These are phyloP conservation scores for Alviniconcha strummeri DNA, from an alignment of 2,888 invertebrate genomes.

Conservation along the genomic window DNA sequence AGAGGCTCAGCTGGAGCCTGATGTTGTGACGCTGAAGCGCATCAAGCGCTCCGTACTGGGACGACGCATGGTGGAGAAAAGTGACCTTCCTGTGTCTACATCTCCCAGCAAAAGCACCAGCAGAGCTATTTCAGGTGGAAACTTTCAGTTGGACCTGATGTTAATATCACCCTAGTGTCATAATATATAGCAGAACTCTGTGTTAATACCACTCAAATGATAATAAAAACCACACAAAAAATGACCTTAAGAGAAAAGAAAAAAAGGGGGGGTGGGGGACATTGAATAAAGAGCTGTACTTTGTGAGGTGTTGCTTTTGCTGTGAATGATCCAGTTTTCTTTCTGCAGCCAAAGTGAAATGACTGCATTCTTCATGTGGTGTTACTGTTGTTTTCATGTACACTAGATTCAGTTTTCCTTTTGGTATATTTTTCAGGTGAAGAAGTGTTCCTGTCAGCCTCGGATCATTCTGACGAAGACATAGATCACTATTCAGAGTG, in stretches of 20 bases:
- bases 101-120: conserved; percentile 1
- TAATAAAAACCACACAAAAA: neutral
- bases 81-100: conserved; percentile 11
- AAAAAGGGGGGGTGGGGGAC: too few relatives aligned
- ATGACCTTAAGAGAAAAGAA: too few relatives aligned
- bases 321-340: too few relatives aligned
- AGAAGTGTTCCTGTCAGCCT: conserved; percentile 76
- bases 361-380: neutral
- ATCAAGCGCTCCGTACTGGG: conserved; percentile 58
- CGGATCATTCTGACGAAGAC: conserved; percentile 83
- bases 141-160: too few relatives aligned
- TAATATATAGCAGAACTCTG: too few relatives aligned
- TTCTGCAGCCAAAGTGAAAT: too few relatives aligned
- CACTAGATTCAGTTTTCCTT: neutral
- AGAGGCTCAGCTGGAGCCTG: conserved; percentile 63
- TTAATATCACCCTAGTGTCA: too few relatives aligned
- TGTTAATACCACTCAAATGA: conserved; percentile 9
- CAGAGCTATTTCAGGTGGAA: neutral
- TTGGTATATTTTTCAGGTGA: conserved; percentile 45
- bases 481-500: conserved; percentile 82
- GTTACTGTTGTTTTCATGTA: neutral
- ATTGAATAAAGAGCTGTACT: too few relatives aligned
- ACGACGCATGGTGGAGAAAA: conserved; percentile 39
- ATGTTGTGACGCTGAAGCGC: conserved; percentile 46
- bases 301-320: too few relatives aligned